These are phyloP conservation scores for Blera fallax DNA, from an alignment of 2,888 invertebrate species.

Conservation along the genomic window DNA sequence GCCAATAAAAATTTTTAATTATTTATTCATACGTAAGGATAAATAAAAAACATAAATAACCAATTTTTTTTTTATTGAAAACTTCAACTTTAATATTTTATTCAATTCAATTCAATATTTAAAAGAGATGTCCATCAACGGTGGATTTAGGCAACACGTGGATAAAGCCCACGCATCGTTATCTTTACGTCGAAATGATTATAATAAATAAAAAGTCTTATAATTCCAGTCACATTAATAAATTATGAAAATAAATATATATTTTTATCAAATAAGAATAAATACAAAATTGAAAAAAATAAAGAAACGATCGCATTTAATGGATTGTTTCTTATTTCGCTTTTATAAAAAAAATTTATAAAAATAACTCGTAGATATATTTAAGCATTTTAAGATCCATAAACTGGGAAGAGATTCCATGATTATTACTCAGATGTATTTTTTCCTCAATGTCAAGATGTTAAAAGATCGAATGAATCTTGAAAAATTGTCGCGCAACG, in stretches of 20 bases:
- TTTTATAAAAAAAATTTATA: neutral
- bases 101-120: neutral
- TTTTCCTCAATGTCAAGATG: constrained; percentile 3
- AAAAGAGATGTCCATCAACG: neutral
- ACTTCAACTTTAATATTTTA: neutral
- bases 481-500: neutral
- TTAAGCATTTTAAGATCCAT: neutral
- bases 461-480: constrained; percentile 4
- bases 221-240: neutral
- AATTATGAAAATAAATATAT: constrained; percentile 1
- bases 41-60: neutral
- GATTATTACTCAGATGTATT: neutral
- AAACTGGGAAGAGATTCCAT: constrained; percentile 4
- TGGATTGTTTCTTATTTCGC: neutral
- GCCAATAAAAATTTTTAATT: neutral
- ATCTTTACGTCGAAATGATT: neutral
- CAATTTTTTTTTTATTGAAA: neutral
- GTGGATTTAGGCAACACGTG: neutral
- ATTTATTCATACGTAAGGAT: neutral
- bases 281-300: neutral
- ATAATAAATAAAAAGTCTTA: constrained; percentile 6
- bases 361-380: neutral
- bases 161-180: neutral
- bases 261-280: constrained; percentile 8
- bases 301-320: neutral